Percentiles rank a stretch among this genome's conserved stretches.
Conservation (phyloP, 2,888 invertebrate genomes). For the Didymodactylos carnosus region DNA sequence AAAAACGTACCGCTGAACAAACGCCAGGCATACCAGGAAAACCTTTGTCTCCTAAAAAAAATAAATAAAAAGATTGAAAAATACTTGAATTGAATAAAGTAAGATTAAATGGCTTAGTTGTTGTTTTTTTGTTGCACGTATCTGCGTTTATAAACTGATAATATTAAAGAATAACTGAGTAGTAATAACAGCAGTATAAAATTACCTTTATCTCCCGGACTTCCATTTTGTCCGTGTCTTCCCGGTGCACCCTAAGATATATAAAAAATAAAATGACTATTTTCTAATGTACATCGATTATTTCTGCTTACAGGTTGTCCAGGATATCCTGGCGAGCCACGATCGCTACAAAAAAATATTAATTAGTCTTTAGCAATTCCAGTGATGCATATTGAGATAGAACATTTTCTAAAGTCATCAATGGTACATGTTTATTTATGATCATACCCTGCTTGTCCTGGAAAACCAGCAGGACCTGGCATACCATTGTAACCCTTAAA, state of each 20-base stretch:
- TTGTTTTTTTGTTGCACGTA: constrained; percentile 16
- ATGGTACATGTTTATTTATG: neutral
- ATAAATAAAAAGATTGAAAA: no score
- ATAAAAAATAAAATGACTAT: neutral
- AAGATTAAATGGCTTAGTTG: no score
- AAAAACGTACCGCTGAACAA: constrained; percentile 11
- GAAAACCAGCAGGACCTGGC: constrained; percentile 10
- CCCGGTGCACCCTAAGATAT: constrained; percentile 19
- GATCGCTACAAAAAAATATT: neutral
- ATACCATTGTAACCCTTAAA: constrained; percentile 9
- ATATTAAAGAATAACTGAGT: neutral
- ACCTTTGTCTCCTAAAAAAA: constrained; percentile 6
- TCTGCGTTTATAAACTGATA: neutral
- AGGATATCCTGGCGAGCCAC: constrained; percentile 15
- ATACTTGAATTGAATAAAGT: no score
- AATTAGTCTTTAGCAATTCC: no score
- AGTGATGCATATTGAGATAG: no score
- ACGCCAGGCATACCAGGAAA: constrained; percentile 24
- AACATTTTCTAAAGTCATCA: no score
- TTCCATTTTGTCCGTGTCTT: constrained; percentile 16
- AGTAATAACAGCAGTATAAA: neutral
- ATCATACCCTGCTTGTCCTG: constrained; percentile 1
- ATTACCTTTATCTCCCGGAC: constrained; percentile 15
- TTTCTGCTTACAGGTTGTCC: constrained; percentile 14
- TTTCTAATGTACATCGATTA: neutral